These are phyloP conservation scores for Odontesthes bonariensis DNA, from an alignment of 2,113 vertebrate species.

Conservation along the genomic window DNA sequence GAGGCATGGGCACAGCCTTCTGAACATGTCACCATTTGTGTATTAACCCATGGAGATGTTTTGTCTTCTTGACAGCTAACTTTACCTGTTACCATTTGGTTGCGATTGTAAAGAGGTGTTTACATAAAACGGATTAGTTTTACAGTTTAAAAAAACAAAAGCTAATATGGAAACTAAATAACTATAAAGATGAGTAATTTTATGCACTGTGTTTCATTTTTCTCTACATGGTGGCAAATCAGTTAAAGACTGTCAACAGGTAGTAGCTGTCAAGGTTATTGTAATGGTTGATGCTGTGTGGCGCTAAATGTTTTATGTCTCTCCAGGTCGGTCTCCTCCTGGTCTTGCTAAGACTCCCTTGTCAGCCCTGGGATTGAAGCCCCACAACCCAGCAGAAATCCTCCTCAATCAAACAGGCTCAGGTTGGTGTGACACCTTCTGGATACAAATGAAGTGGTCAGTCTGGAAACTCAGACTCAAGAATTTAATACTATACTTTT, in stretches of 20 bases:
- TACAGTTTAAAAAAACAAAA: background rate
- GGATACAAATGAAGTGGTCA: background rate
- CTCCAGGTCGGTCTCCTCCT: constrained; percentile 92
- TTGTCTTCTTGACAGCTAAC: constrained; percentile 73
- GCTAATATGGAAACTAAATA: background rate
- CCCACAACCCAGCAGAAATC: constrained; percentile 95
- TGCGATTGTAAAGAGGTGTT: background rate
- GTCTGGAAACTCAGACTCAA: too few relatives aligned
- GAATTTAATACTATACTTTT: too few relatives aligned
- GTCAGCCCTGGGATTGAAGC: constrained; percentile 95
- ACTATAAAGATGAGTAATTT: background rate
- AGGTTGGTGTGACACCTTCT: constrained; percentile 82
- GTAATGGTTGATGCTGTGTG: background rate
- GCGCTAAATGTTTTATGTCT: constrained; percentile 3
- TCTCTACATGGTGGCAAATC: background rate
- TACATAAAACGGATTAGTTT: background rate
- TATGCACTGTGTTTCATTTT: background rate
- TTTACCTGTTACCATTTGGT: constrained; percentile 35
- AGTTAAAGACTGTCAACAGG: constrained; percentile 23
- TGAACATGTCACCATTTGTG: constrained; percentile 12
- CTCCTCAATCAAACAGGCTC: constrained; percentile 90
- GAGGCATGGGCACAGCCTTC: constrained; percentile 62
- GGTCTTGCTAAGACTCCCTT: constrained; percentile 96
- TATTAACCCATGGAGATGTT: constrained; percentile 14
- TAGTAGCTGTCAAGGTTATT: constrained; percentile 61